Percentiles rank a stretch among this genome's conserved stretches.
Conservation (phyloP, 2,888 invertebrate genomes). For the Drosophila anomelani region DNA sequence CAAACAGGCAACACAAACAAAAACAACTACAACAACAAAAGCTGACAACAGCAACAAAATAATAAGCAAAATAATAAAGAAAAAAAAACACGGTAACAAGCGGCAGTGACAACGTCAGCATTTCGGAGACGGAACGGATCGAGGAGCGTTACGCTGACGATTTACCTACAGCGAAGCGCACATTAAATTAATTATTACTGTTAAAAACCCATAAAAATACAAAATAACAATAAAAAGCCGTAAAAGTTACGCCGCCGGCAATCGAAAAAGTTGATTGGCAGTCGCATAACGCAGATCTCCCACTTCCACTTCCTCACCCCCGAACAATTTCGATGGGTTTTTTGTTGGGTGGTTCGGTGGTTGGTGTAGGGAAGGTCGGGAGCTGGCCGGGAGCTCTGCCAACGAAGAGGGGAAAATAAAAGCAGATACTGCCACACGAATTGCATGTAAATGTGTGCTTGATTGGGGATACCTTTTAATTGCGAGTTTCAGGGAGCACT, state of each 20-base stretch:
- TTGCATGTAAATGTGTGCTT: constrained; percentile 44
- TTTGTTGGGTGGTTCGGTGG: background rate
- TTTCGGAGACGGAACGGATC: constrained; percentile 9
- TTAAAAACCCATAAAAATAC: constrained; percentile 73
- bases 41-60: constrained; percentile 4
- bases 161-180: constrained; percentile 73
- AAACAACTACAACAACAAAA: background rate
- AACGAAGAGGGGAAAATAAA: constrained; percentile 26
- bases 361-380: constrained; percentile 11
- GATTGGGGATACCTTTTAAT: constrained; percentile 33
- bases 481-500: background rate
- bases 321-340: background rate
- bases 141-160: constrained; percentile 57
- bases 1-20: constrained; percentile 27
- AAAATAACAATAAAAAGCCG: constrained; percentile 66
- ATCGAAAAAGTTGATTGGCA: constrained; percentile 62
- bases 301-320: background rate
- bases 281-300: constrained; percentile 45
- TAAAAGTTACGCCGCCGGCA: constrained; percentile 58
- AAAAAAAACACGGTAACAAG: constrained; percentile 4
- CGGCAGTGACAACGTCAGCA: constrained; percentile 13
- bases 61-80: constrained; percentile 1
- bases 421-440: constrained; percentile 19
- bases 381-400: background rate
- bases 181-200: constrained; percentile 78